These are phyloP conservation scores for Psephotus haematonotus DNA, from an alignment of 2,113 vertebrate species.

Conservation along the genomic window DNA sequence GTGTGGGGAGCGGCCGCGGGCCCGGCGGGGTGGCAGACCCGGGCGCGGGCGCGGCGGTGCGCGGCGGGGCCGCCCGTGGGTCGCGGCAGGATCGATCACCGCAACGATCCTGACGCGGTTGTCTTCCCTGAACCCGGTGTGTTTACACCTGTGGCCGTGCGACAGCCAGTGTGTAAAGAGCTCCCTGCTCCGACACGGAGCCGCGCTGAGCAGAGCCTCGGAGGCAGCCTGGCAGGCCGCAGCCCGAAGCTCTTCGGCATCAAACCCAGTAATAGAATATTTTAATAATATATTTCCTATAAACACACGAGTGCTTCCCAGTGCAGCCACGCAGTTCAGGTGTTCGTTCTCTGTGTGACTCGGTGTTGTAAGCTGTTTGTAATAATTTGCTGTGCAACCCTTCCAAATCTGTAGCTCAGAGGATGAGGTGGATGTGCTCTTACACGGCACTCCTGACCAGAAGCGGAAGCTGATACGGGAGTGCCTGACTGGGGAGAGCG, in stretches of 20 bases:
- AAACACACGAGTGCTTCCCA: background rate
- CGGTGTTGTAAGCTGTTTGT: rapidly evolving
- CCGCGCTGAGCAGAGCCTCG: background rate
- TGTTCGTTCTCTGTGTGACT: rapidly evolving
- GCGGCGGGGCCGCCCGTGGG: background rate
- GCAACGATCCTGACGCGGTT: background rate
- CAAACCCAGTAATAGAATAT: background rate
- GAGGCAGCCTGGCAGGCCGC: background rate
- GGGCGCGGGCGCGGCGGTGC: background rate
- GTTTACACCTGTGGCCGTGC: rapidly evolving
- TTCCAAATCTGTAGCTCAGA: constrained; percentile 82
- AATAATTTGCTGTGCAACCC: background rate
- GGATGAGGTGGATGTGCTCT: constrained; percentile 92
- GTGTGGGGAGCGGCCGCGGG: background rate
- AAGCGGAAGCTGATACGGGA: constrained; percentile 95
- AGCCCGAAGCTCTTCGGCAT: background rate
- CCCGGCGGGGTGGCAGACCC: background rate
- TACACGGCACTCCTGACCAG: constrained; percentile 91
- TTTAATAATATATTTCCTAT: background rate
- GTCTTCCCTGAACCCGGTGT: rapidly evolving
- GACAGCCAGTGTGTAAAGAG: rapidly evolving
- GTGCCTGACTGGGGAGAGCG: constrained; percentile 94
- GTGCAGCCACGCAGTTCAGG: rapidly evolving
- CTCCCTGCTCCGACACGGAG: background rate
- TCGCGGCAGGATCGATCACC: rapidly evolving